phyloP scores from a whole-genome alignment of 1,140 invertebrate species.

The Platyscapa corneri region DNA sequence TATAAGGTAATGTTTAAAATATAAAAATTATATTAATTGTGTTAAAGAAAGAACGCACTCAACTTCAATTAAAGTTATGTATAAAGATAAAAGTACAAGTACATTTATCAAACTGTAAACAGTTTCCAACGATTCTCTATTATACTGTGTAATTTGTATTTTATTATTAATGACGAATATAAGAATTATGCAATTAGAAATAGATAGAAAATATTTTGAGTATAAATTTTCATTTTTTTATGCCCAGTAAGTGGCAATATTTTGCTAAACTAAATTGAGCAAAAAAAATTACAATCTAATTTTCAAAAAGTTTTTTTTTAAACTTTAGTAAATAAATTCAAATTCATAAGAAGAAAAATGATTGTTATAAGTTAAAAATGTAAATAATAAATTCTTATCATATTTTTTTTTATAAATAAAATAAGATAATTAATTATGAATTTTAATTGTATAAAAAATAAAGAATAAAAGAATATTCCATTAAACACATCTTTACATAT shows the following conservation, averaged over 20 bases:
- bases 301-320: too few species aligned
- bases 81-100: slow-evolving; percentile 18
- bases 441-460: slow-evolving; percentile 54
- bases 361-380: neutral
- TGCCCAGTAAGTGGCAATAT: too few species aligned
- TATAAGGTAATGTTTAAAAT: too few species aligned
- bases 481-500: slow-evolving; percentile 58
- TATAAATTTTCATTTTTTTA: neutral
- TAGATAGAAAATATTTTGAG: neutral
- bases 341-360: too few species aligned
- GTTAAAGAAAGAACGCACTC: neutral
- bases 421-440: slow-evolving; percentile 33
- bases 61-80: slow-evolving; percentile 19
- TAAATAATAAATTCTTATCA: neutral
- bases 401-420: slow-evolving; percentile 18
- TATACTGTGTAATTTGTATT: neutral
- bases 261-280: too few species aligned
- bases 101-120: neutral
- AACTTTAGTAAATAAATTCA: too few species aligned
- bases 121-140: neutral
- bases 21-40: too few species aligned
- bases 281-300: too few species aligned
- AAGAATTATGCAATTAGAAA: too few species aligned
- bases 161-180: neutral
- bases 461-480: slow-evolving; percentile 11